A percentile compares a stretch with the other conserved stretches of the same genome.
These are phyloP conservation scores for Mormyrus hasselquistii DNA, from an alignment of 2,797 vertebrate genomes.

Conservation along the genomic window DNA sequence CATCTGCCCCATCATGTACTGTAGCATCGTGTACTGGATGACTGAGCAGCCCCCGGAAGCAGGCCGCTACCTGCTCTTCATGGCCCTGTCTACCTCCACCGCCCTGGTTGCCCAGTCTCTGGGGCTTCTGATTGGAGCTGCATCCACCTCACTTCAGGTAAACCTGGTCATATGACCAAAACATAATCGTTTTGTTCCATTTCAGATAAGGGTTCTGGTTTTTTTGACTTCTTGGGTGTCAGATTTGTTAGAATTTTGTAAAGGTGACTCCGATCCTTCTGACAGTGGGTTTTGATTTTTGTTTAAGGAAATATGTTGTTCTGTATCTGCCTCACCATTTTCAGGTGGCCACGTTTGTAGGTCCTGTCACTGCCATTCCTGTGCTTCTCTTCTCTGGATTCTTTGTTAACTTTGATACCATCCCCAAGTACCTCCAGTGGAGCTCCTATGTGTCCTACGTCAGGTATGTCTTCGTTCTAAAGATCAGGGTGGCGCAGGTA, in stretches of 20 bases:
- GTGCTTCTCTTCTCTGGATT: conserved; percentile 97
- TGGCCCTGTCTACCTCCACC: conserved; percentile 83
- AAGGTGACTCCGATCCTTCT: not conserved
- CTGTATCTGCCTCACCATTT: not conserved
- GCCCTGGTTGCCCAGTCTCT: conserved; percentile 93
- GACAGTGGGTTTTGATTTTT: not conserved
- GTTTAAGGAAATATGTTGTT: not conserved
- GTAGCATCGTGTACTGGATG: conserved; percentile 99
- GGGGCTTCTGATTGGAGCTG: conserved; percentile 90
- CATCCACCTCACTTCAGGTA: conserved; percentile 93
- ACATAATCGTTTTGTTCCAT: not conserved
- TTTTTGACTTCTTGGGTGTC: not conserved
- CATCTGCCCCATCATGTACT: conserved; percentile 88
- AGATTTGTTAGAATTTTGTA: not conserved
- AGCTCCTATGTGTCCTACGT: conserved; percentile 96
- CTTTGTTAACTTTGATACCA: conserved; percentile 98
- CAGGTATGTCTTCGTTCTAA: conserved; percentile 61
- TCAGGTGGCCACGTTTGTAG: conserved; percentile 94
- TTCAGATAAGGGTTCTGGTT: not conserved
- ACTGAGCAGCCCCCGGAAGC: conserved; percentile 90
- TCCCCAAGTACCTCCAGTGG: conserved; percentile 96
- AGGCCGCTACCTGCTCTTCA: conserved; percentile 83
- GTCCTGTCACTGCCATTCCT: conserved; percentile 89
- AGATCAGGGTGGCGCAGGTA: not conserved
- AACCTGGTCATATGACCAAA: not conserved